A percentile compares a stretch with the other conserved stretches of the same genome.
Conservation (phyloP, 2,888 invertebrate species). For the Aspidiotus destructor region DNA sequence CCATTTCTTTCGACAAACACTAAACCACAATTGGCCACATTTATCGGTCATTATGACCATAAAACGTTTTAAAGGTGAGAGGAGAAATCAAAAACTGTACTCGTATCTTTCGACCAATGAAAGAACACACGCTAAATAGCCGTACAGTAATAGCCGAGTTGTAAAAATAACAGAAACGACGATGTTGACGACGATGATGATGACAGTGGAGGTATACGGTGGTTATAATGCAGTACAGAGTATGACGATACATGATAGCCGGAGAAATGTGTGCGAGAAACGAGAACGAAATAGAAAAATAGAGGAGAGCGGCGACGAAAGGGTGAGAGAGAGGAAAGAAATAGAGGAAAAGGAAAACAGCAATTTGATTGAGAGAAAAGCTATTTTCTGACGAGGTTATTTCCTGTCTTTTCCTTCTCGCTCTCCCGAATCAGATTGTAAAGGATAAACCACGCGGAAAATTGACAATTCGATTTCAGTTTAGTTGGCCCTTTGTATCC, state of each 20-base stretch:
- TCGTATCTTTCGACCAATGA: no score
- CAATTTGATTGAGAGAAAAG: conserved; percentile 33
- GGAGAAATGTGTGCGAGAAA: neutral
- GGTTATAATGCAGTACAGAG: no score
- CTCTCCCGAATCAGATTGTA: conserved; percentile 31
- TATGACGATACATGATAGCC: neutral
- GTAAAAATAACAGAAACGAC: no score
- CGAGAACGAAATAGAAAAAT: neutral
- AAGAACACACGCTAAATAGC: no score
- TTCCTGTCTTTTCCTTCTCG: conserved; percentile 30
- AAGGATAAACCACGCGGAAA: conserved; percentile 36
- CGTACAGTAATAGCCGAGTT: no score
- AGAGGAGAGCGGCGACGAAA: neutral
- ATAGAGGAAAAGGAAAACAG: conserved; percentile 23
- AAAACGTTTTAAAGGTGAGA: no score
- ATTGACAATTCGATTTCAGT: conserved; percentile 36
- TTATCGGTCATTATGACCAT: no score
- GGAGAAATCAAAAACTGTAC: no score
- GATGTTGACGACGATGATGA: no score
- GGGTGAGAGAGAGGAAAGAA: neutral
- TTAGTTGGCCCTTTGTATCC: conserved; percentile 23
- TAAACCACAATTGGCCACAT: no score
- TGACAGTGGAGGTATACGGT: no score
- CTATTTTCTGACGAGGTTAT: conserved; percentile 29
- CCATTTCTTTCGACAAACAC: no score